Conservation (phyloP, 2,113 vertebrate species). For the Pangasianodon gigas region DNA sequence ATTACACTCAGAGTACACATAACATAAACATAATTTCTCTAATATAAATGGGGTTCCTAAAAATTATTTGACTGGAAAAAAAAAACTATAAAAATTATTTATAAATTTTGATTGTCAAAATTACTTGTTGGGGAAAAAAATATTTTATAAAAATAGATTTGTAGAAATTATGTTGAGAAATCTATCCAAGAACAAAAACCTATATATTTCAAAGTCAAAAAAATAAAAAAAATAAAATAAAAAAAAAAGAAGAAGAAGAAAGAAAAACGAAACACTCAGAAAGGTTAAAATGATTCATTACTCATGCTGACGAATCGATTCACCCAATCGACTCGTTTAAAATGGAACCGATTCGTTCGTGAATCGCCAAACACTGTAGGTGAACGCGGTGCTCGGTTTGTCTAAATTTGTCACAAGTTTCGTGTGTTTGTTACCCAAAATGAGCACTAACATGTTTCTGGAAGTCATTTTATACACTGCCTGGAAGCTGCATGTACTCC, state of each 20-base stretch:
- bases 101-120: background rate
- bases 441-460: constrained; percentile 14
- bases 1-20: background rate
- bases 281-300: background rate
- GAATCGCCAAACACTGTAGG: background rate
- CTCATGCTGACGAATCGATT: background rate
- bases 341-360: background rate
- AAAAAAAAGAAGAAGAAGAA: background rate
- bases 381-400: background rate
- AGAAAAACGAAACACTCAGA: background rate
- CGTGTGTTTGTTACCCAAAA: background rate
- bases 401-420: background rate
- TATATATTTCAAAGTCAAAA: background rate
- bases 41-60: background rate
- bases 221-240: no score
- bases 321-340: background rate
- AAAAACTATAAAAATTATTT: background rate
- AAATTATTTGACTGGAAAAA: background rate
- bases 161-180: background rate
- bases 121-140: background rate
- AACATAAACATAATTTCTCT: background rate
- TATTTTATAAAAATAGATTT: background rate
- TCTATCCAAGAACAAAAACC: background rate
- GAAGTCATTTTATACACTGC: constrained; percentile 9
- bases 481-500: constrained; percentile 36